Percentiles rank a stretch among this genome's conserved stretches.
Conservation (phyloP, 2,113 vertebrate species). For the Anser brachyrhynchus region DNA sequence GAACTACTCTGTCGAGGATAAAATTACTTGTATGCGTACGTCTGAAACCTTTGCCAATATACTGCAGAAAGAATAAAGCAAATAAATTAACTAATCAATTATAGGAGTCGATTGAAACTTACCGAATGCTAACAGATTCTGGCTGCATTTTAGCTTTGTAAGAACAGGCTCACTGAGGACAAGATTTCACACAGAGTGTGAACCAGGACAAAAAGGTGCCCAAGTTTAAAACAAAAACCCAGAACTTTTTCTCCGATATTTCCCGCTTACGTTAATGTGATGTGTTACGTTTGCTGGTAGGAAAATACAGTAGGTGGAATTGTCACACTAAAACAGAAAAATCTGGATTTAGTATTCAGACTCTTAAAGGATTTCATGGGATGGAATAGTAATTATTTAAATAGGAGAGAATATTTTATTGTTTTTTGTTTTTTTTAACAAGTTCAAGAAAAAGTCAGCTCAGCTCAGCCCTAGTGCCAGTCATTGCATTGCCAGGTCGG, state of each 20-base stretch:
- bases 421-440: not conserved
- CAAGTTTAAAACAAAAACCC: not conserved
- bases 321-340: not conserved
- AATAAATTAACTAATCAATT: constrained; percentile 29
- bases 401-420: not conserved
- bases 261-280: not conserved
- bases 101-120: not conserved
- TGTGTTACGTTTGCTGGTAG: not conserved
- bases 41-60: constrained; percentile 34
- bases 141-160: not conserved
- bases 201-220: not conserved
- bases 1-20: not conserved
- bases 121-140: not conserved
- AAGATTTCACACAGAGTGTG: not conserved
- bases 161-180: not conserved
- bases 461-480: not conserved
- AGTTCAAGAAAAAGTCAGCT: not conserved
- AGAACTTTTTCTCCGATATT: not conserved
- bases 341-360: not conserved
- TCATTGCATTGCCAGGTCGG: not conserved
- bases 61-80: constrained; percentile 6
- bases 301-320: not conserved
- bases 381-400: not conserved
- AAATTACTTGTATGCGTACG: not conserved
- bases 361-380: not conserved